Percentiles rank a stretch among this genome's conserved stretches.
Evolutionary conservation across 2,113 vertebrate genomes (phyloP).

Genomic region (Pachyramphus minor): DNA sequence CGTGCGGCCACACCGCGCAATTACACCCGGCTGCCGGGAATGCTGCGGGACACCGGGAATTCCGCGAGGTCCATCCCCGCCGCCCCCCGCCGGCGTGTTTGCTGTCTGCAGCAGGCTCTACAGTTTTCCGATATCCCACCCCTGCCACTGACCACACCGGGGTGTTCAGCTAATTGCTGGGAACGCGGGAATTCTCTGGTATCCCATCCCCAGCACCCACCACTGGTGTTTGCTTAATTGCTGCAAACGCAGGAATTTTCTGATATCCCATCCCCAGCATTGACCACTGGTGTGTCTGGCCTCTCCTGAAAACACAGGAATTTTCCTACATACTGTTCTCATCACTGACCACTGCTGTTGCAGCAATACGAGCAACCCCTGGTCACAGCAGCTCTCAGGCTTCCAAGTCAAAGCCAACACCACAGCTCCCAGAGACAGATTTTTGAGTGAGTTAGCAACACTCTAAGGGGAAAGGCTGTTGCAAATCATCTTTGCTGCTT

Average conservation of each 20-base stretch:
- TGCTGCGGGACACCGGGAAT: not conserved
- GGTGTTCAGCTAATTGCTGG: too few relatives aligned
- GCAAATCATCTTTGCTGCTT: not conserved
- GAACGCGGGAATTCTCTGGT: too few relatives aligned
- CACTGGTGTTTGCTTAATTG: accelerated
- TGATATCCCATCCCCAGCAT: too few relatives aligned
- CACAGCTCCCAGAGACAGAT: not conserved
- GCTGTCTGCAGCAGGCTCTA: not conserved
- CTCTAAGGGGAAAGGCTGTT: not conserved
- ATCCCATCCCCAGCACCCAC: too few relatives aligned
- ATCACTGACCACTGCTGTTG: not conserved
- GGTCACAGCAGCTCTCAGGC: not conserved
- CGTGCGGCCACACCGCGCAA: not conserved
- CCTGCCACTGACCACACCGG: accelerated
- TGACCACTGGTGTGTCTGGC: not conserved
- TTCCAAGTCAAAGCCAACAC: not conserved
- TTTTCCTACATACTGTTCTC: not conserved
- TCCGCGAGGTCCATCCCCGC: accelerated
- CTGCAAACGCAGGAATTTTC: too few relatives aligned
- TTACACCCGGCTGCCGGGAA: not conserved
- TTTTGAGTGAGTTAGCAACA: accelerated
- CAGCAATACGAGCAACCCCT: not conserved
- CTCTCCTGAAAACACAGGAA: too few relatives aligned
- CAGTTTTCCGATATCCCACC: not conserved
- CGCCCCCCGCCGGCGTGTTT: accelerated